phyloP scores from a whole-genome alignment of 2,888 invertebrate species.

The Baccha elongata region DNA sequence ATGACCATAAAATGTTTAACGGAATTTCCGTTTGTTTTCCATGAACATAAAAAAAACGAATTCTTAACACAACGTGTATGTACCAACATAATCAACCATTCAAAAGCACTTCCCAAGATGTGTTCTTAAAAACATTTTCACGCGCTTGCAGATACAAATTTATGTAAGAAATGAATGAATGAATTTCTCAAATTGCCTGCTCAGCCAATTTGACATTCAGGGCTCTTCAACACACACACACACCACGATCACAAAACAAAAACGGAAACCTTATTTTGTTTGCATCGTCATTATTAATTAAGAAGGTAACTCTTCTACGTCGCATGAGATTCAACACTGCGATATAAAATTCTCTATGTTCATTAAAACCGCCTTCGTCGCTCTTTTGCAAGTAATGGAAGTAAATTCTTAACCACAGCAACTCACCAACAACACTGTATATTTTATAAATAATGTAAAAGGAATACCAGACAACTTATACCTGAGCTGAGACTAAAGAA shows the following conservation, averaged over 20 bases:
- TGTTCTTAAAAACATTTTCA: too few species aligned
- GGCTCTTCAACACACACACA: background rate
- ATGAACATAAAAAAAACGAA: too few species aligned
- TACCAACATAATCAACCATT: too few species aligned
- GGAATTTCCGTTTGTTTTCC: too few species aligned
- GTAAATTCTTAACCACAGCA: too few species aligned
- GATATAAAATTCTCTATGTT: background rate
- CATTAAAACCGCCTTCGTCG: too few species aligned
- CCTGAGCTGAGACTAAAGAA: background rate
- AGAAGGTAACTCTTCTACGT: background rate
- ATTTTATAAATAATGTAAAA: constrained; percentile 24
- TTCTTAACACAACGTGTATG: too few species aligned
- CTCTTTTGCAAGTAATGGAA: too few species aligned
- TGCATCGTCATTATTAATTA: background rate
- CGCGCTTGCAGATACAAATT: background rate
- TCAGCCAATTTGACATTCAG: background rate
- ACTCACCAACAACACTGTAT: background rate
- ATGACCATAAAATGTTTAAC: too few species aligned
- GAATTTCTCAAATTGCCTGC: background rate
- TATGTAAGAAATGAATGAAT: background rate
- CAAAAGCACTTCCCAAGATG: too few species aligned
- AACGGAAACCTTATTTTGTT: background rate
- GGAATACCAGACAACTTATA: constrained; percentile 17
- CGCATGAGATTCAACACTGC: background rate
- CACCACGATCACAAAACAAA: background rate